Evolutionary conservation across 2,888 invertebrate species (phyloP).

Genomic region (Pollenia labialis): DNA sequence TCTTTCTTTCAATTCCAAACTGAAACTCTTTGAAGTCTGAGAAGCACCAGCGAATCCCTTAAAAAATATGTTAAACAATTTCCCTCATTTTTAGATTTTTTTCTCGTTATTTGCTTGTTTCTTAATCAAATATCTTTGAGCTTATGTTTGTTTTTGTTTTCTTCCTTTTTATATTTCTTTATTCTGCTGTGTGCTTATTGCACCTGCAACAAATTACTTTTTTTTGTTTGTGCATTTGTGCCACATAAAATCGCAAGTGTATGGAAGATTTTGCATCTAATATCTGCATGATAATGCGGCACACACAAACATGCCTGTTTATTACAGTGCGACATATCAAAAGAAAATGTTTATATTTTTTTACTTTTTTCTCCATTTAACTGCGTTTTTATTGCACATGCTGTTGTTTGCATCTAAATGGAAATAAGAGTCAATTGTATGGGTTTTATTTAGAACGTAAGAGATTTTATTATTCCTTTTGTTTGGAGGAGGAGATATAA

Average conservation of each 20-base stretch:
- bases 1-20: neutral
- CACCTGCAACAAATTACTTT: slow-evolving; percentile 66
- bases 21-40: slow-evolving; percentile 35
- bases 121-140: slow-evolving; percentile 69
- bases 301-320: neutral
- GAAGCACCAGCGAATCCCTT: neutral
- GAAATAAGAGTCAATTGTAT: slow-evolving; percentile 33
- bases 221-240: slow-evolving; percentile 26
- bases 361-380: neutral
- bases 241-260: slow-evolving; percentile 44
- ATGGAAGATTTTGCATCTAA: slow-evolving; percentile 47
- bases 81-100: slow-evolving; percentile 22
- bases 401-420: slow-evolving; percentile 38
- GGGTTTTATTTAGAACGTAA: slow-evolving; percentile 43
- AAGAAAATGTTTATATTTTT: slow-evolving; percentile 42
- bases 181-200: slow-evolving; percentile 33
- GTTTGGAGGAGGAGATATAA: neutral
- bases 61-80: slow-evolving; percentile 58
- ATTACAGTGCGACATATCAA: slow-evolving; percentile 41
- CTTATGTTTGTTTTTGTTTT: slow-evolving; percentile 34
- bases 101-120: slow-evolving; percentile 18
- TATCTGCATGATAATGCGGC: neutral
- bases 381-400: slow-evolving; percentile 15
- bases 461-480: slow-evolving; percentile 34
- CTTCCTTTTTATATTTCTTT: neutral